Conservation (phyloP, 2,888 invertebrate genomes). For the Amphipoea oculea region DNA sequence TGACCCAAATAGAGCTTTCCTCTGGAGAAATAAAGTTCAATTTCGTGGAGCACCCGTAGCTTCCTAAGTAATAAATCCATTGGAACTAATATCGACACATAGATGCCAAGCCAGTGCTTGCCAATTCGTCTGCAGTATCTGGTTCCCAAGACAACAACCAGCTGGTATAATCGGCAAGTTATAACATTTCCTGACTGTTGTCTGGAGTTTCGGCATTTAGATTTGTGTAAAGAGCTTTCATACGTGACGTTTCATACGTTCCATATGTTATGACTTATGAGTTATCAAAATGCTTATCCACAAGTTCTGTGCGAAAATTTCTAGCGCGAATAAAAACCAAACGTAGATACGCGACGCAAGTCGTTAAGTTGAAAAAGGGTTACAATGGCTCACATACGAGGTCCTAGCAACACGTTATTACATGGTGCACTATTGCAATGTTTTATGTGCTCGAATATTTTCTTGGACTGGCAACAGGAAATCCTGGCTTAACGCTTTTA, state of each 20-base stretch:
- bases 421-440: conserved; percentile 52
- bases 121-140: conserved; percentile 68
- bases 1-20: conserved; percentile 60
- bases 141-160: conserved; percentile 65
- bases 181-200: conserved; percentile 54
- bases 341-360: conserved; percentile 33
- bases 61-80: conserved; percentile 67
- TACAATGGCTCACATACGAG: conserved; percentile 48
- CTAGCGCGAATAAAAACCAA: conserved; percentile 38
- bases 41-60: conserved; percentile 47
- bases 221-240: conserved; percentile 37
- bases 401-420: conserved; percentile 48
- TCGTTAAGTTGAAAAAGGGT: conserved; percentile 55
- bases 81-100: conserved; percentile 69
- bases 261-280: too few species aligned
- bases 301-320: conserved; percentile 16
- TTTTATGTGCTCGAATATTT: conserved; percentile 51
- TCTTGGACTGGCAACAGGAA: conserved; percentile 52
- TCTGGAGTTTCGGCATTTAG: conserved; percentile 36
- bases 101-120: conserved; percentile 64
- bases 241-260: too few species aligned
- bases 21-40: conserved; percentile 54
- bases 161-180: conserved; percentile 58
- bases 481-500: conserved; percentile 54
- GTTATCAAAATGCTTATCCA: conserved; percentile 32